Conservation (phyloP, 2,797 vertebrate species). For the Vultur gryphus region DNA sequence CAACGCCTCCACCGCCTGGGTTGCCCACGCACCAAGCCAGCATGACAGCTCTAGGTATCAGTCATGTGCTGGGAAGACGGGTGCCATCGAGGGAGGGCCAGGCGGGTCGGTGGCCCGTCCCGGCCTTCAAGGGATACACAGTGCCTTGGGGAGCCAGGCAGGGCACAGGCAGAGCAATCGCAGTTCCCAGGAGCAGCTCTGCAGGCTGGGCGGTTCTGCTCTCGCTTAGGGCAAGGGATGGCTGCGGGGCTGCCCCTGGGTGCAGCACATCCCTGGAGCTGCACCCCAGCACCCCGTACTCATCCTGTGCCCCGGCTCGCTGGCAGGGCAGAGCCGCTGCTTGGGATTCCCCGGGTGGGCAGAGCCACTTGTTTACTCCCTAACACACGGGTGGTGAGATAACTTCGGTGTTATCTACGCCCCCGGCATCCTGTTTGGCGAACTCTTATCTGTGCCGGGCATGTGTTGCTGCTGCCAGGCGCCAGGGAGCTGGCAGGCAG, state of each 20-base stretch:
- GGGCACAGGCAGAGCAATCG: neutral
- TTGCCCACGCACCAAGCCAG: neutral
- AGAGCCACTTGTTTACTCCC: neutral
- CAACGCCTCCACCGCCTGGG: neutral
- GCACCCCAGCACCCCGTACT: neutral
- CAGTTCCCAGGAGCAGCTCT: neutral
- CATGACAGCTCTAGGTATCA: neutral
- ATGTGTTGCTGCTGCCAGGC: neutral
- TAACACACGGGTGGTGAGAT: neutral
- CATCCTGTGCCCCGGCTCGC: fast-evolving
- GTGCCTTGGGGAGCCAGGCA: neutral
- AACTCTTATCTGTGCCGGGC: neutral
- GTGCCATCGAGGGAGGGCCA: neutral
- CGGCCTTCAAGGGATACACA: neutral
- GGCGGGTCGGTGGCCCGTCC: fast-evolving
- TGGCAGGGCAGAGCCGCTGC: neutral
- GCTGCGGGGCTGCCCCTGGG: neutral
- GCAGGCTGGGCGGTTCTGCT: neutral
- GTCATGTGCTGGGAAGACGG: neutral
- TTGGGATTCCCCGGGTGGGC: neutral
- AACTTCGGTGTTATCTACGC: neutral
- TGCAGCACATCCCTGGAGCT: neutral
- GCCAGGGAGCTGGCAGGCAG: neutral
- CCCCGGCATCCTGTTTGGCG: constrained; percentile 35
- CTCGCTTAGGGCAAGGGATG: neutral